Conservation (phyloP, 2,888 invertebrate genomes). For the Microchrysa polita region DNA sequence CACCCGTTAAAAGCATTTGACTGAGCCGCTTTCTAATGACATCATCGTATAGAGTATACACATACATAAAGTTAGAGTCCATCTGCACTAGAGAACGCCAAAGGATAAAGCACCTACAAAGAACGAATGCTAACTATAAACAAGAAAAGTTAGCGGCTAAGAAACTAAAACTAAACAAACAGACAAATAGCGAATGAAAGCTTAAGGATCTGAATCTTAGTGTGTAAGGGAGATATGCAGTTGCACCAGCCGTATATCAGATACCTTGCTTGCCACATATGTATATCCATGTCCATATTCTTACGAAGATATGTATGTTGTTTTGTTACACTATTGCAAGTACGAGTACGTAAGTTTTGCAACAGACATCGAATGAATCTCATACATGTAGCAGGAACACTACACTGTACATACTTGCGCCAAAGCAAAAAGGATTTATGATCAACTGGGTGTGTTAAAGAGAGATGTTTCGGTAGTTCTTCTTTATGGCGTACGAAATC, state of each 20-base stretch:
- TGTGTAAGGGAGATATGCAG: not conserved
- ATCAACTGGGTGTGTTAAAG: slow-evolving; percentile 30
- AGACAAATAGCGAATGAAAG: slow-evolving; percentile 21
- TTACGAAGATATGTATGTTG: too few relatives aligned
- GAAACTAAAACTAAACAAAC: slow-evolving; percentile 7
- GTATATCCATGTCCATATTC: too few relatives aligned
- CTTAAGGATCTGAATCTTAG: not conserved
- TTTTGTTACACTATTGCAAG: not conserved
- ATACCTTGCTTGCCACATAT: not conserved
- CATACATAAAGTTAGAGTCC: not conserved
- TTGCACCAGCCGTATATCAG: not conserved
- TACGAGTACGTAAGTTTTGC: not conserved
- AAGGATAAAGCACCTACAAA: not conserved
- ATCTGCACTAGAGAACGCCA: too few relatives aligned
- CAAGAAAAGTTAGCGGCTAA: slow-evolving; percentile 8
- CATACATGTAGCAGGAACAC: too few relatives aligned
- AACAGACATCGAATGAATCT: slow-evolving; percentile 4
- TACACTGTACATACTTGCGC: slow-evolving; percentile 4
- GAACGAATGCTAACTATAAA: slow-evolving; percentile 10
- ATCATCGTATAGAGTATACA: slow-evolving; percentile 7
- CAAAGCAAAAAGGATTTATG: slow-evolving; percentile 31
- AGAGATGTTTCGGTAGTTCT: slow-evolving; percentile 15
- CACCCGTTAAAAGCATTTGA: not conserved
- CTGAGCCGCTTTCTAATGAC: not conserved
- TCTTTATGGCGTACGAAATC: slow-evolving; percentile 14